Base-by-base conservation (phyloP, 2,113 vertebrate species). In the Thinocorus orbignyianus region DNA sequence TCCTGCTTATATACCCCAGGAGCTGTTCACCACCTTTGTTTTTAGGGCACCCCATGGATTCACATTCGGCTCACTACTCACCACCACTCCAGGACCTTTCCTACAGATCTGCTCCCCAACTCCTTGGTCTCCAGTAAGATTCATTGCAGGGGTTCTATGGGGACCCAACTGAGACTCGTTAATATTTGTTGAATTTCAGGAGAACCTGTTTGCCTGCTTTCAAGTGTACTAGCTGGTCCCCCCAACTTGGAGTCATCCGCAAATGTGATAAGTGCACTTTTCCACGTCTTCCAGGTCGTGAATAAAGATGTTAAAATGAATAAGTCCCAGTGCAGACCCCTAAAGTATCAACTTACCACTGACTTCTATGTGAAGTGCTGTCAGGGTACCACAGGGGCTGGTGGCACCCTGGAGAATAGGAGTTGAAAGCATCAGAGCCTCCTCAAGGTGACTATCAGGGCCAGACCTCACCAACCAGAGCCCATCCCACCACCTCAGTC, bases 351-450 rank as follows among this genome's bases (percentile, higher is more conserved):
- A 23, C 9, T 87, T 62, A 39, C 39, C 28, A 79, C 28, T 54
- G 18, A 28, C 23, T 62, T 79, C 55, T 22, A n/a, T 14, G 18
- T 60, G 33, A 13, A 42, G 24, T 58, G 49, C 46, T 62, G 25
- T 28, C 81, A 72, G 33, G 48, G 41, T 28, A 73, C 4, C 33
- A 46, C 39, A 73, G 33, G 57, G 20, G 13, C 41, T 64, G 31
- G 19, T 3, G 4, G 3, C 17, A 46, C 12, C 15, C 17, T 22
- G 33, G 22, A 23, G 13, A 37, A 8, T 13, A 35, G 17, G 26
- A 33, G 9, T 33, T 46, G n/a, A 7, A 65, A 66, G 26, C 22
- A 57, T 13, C 0, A 1, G 4, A 9, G 5, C n/a, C 28, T 48
- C 41, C 68, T 46, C 17, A 78, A 61, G 64, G 26, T 5, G 4